Evolutionary conservation across 2,797 vertebrate genomes (phyloP).

Genomic region (Miopithecus talapoin): DNA sequence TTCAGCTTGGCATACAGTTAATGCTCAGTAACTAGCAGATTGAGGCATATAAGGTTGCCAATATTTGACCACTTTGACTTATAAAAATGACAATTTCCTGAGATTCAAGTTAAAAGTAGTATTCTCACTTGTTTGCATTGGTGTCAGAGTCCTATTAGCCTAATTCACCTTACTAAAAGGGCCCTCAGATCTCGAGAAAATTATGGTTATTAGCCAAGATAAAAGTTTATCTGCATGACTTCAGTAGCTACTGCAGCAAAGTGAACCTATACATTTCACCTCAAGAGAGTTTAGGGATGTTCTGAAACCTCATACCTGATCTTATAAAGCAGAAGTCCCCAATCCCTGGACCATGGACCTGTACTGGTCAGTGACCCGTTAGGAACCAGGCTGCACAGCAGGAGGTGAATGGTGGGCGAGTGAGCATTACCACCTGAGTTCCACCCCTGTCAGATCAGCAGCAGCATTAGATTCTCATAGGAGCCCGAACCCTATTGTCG

Average conservation of each 20-base stretch:
- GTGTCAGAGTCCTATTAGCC: neutral
- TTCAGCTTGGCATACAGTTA: neutral
- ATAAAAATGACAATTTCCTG: neutral
- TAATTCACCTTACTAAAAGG: neutral
- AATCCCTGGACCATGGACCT: neutral
- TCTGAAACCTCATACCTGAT: neutral
- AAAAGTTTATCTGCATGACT: neutral
- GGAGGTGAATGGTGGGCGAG: neutral
- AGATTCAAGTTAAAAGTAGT: neutral
- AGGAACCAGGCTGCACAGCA: neutral
- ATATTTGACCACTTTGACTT: neutral
- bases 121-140: neutral
- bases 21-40: neutral
- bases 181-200: neutral
- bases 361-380: neutral
- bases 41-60: neutral
- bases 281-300: neutral
- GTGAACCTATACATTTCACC: neutral
- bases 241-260: neutral
- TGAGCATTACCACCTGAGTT: neutral
- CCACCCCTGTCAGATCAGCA: neutral
- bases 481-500: neutral
- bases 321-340: neutral
- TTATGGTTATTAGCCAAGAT: neutral
- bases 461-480: neutral